phyloP scores from a whole-genome alignment of 2,797 vertebrate species.

The Phaenicophaeus curvirostris region DNA sequence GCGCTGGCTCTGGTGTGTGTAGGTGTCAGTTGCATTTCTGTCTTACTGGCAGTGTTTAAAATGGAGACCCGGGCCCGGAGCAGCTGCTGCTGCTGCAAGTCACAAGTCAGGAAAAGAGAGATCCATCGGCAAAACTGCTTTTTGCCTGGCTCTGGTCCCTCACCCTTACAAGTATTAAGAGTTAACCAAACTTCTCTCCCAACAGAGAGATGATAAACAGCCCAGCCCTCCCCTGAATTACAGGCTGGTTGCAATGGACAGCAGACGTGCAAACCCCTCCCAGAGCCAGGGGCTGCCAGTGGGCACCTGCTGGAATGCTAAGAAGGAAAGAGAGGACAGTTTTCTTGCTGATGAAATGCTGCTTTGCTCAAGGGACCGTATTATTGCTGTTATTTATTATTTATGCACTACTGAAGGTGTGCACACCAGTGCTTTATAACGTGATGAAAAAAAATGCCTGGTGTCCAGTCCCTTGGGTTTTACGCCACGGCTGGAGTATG shows the following conservation, averaged over 20 bases:
- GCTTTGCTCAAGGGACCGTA: conserved; percentile 40
- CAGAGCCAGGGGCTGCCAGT: background rate
- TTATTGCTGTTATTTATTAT: conserved; percentile 58
- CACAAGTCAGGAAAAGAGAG: background rate
- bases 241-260: background rate
- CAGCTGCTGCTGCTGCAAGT: background rate
- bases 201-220: background rate
- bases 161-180: background rate
- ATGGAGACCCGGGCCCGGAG: background rate
- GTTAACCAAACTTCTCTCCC: background rate
- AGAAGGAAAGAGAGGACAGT: background rate
- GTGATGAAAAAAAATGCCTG: background rate
- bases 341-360: conserved; percentile 41
- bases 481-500: background rate
- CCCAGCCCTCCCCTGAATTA: background rate
- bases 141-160: background rate
- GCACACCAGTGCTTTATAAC: conserved; percentile 1
- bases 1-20: background rate
- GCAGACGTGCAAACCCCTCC: background rate
- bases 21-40: background rate
- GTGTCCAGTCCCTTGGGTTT: background rate
- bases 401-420: conserved; percentile 38
- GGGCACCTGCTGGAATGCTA: background rate
- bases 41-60: background rate
- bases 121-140: background rate